phyloP scores from a whole-genome alignment of 1,140 invertebrate genomes.

The Melanaphis sacchari region DNA sequence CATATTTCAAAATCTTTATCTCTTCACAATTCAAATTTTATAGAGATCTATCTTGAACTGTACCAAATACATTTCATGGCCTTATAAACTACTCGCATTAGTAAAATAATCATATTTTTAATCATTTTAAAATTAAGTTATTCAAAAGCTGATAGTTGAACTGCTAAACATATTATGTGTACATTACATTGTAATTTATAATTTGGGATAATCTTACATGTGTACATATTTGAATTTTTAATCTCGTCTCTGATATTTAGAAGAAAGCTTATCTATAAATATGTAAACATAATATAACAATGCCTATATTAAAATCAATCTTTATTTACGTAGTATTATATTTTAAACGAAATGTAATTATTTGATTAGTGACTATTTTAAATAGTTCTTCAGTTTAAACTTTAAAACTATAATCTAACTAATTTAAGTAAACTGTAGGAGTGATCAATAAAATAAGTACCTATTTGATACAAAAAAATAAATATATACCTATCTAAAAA shows the following conservation, averaged over 20 bases:
- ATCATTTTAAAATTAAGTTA: neutral
- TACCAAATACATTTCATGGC: neutral
- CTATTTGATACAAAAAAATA: too few relatives aligned
- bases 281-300: neutral
- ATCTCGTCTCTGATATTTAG: neutral
- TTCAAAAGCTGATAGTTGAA: neutral
- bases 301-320: neutral
- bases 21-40: neutral
- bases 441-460: neutral
- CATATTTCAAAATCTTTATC: slow-evolving; percentile 8
- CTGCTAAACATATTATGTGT: neutral
- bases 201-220: neutral
- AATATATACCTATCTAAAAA: neutral
- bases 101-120: neutral
- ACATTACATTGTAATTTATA: neutral
- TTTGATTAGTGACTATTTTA: neutral
- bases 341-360: neutral
- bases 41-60: slow-evolving; percentile 28
- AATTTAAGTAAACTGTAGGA: neutral
- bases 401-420: neutral
- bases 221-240: neutral
- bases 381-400: neutral
- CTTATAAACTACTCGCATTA: neutral
- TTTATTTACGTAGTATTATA: neutral
- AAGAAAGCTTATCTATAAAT: neutral